Base-by-base conservation (phyloP, 2,888 invertebrate species). In the Notodonta ziczac region DNA sequence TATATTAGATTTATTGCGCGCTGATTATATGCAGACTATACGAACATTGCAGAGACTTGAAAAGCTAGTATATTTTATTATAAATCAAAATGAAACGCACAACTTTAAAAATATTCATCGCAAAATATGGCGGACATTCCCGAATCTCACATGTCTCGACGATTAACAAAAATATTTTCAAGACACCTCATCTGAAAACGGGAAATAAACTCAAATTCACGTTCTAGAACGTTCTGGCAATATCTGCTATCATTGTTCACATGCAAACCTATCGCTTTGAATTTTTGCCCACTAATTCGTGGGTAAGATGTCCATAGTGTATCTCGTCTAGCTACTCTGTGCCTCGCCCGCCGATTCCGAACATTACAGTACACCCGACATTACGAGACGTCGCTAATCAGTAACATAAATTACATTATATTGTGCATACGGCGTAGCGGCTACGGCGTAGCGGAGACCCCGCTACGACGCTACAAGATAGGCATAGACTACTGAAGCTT, bases 1-100 rank as follows among this genome's bases (percentile, higher is more conserved):
- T 89, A 86, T 90, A 90, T 89, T 90, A 90, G 90, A 91, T 91
- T 91, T 91, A 90, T 83, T 85, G 83, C 83, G 84, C 85, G 83
- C 86, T 89, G 90, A 90, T 90, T 91, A 86, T 88, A 78, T 77
- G 71, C 74, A 90, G 91, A 82, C 82, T 76, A 86, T 59, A n/a
- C n/a, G 7, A 5, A 0, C 10, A 12, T 13, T 54, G 61, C 42
- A 84, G 82, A 81, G 68, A 53, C 32, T 54, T 73, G 74, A 76
- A 77, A 74, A 70, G 12, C 4, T 42, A 24, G 24, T 1, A 24
- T 24, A 24, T 24, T 2, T 24, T 24, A 24, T 24, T 24, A 24
- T 2, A 24, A 24, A 24, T 2, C 24, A 24, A 24, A 24, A 24
- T 24, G 24, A 24, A 24, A 24, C 24, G 24, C 24, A 24, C 24